Evolutionary conservation across 1,140 invertebrate species (phyloP).

Genomic region (Bombus fervidus): DNA sequence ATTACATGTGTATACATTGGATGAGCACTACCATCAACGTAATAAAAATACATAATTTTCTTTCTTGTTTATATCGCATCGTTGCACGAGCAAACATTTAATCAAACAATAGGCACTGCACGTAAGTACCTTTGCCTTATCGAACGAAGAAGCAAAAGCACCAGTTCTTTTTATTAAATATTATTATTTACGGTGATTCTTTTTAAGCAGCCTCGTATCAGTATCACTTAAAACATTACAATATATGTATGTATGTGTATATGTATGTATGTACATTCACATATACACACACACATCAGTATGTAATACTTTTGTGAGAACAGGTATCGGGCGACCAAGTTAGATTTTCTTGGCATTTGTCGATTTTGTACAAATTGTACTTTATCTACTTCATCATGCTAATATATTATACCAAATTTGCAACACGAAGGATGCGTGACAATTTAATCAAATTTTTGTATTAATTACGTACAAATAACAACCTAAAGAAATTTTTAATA

Average conservation of each 20-base stretch:
- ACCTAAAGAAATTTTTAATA: slow-evolving; percentile 56
- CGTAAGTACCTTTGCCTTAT: slow-evolving; percentile 72
- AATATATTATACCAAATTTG: slow-evolving; percentile 44
- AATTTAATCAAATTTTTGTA: slow-evolving; percentile 31
- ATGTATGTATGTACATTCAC: background rate
- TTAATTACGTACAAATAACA: slow-evolving; percentile 67
- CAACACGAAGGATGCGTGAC: slow-evolving; percentile 40
- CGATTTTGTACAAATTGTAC: slow-evolving; percentile 52
- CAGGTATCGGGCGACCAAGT: slow-evolving; percentile 52
- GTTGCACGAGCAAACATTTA: slow-evolving; percentile 66
- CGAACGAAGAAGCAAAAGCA: slow-evolving; percentile 73
- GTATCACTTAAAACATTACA: slow-evolving; percentile 64
- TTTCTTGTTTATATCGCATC: slow-evolving; percentile 55
- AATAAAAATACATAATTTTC: slow-evolving; percentile 71
- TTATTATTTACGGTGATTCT: slow-evolving; percentile 41
- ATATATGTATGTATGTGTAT: slow-evolving; percentile 14
- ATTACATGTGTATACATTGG: slow-evolving; percentile 62
- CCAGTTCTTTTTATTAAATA: slow-evolving; percentile 70
- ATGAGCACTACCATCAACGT: slow-evolving; percentile 62
- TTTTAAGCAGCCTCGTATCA: slow-evolving; percentile 58
- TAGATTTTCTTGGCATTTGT: slow-evolving; percentile 29
- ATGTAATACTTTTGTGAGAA: slow-evolving; percentile 59
- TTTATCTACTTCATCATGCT: slow-evolving; percentile 44
- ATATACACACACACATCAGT: slow-evolving; percentile 20
- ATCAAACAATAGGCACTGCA: slow-evolving; percentile 73